Conservation (phyloP, 2,797 vertebrate species). For the Echeneis naucrates region DNA sequence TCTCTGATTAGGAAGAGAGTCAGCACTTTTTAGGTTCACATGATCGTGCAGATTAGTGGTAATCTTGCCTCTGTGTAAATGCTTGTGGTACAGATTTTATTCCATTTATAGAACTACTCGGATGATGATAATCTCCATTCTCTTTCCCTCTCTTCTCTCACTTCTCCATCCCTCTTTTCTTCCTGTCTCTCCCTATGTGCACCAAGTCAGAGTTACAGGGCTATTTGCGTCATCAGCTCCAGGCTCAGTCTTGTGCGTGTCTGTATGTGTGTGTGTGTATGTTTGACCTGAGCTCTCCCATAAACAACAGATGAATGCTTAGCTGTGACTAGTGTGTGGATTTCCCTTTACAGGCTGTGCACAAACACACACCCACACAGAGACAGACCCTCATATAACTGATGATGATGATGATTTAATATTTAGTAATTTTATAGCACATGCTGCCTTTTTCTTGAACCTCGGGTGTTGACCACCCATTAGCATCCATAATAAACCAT, state of each 20-base stretch:
- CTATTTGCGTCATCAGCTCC: slow-evolving; percentile 74
- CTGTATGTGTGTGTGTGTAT: slow-evolving; percentile 25
- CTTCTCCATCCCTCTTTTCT: slow-evolving; percentile 26
- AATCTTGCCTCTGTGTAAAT: slow-evolving; percentile 40
- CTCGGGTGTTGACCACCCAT: slow-evolving; percentile 45
- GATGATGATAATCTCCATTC: slow-evolving; percentile 44
- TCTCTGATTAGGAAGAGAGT: slow-evolving; percentile 22
- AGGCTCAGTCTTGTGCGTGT: slow-evolving; percentile 32
- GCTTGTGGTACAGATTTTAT: slow-evolving; percentile 34
- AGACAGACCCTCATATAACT: not conserved
- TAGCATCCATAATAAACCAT: slow-evolving; percentile 58
- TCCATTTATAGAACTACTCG: slow-evolving; percentile 34
- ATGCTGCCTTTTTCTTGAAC: slow-evolving; percentile 22
- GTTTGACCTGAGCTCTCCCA: slow-evolving; percentile 44
- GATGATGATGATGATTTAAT: slow-evolving; percentile 34
- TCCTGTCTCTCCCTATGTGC: slow-evolving; percentile 49
- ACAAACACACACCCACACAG: slow-evolving; percentile 9
- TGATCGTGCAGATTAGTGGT: slow-evolving; percentile 60
- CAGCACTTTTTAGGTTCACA: slow-evolving; percentile 36
- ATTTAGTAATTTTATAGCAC: slow-evolving; percentile 22
- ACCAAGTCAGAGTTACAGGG: slow-evolving; percentile 59
- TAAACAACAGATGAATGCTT: slow-evolving; percentile 37
- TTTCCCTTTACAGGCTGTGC: slow-evolving; percentile 32
- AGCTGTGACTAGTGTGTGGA: slow-evolving; percentile 50
- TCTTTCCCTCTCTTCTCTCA: slow-evolving; percentile 2